Evolutionary conservation across 2,797 vertebrate species (phyloP).

Genomic region (Neomorphus geoffroyi): DNA sequence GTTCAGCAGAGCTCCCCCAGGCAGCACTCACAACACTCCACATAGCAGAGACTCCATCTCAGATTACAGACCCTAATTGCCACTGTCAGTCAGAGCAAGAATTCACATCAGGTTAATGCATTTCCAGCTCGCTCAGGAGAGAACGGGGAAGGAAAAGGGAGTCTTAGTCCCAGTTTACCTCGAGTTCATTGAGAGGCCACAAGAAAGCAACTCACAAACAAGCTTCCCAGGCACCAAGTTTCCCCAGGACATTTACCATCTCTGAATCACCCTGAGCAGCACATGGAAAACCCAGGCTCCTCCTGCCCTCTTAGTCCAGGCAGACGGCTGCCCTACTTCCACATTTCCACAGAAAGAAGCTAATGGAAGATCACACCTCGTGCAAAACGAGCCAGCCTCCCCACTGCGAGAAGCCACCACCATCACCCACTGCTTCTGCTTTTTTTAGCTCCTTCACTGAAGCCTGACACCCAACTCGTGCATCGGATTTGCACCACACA

Average conservation of each 20-base stretch:
- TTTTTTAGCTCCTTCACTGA: background rate
- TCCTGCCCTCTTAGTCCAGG: background rate
- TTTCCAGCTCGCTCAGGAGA: background rate
- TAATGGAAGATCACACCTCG: background rate
- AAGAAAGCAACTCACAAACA: background rate
- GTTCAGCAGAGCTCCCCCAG: background rate
- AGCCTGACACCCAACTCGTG: background rate
- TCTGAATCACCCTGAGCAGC: background rate
- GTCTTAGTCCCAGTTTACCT: background rate
- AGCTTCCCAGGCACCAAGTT: background rate
- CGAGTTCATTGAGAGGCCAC: background rate
- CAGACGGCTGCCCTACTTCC: background rate
- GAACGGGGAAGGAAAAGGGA: background rate
- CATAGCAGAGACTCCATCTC: background rate
- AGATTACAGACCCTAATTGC: constrained; percentile 1
- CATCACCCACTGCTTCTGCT: background rate
- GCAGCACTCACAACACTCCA: background rate
- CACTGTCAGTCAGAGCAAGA: constrained; percentile 4
- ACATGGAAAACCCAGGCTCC: background rate
- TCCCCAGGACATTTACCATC: background rate
- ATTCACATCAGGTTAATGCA: constrained; percentile 3
- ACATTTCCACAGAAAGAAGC: background rate
- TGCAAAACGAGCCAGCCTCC: rapidly evolving
- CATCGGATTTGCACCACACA: background rate
- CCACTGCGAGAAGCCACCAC: background rate